Base-by-base conservation (phyloP, 1,140 invertebrate species). In the Metopolophium dirhodum region DNA sequence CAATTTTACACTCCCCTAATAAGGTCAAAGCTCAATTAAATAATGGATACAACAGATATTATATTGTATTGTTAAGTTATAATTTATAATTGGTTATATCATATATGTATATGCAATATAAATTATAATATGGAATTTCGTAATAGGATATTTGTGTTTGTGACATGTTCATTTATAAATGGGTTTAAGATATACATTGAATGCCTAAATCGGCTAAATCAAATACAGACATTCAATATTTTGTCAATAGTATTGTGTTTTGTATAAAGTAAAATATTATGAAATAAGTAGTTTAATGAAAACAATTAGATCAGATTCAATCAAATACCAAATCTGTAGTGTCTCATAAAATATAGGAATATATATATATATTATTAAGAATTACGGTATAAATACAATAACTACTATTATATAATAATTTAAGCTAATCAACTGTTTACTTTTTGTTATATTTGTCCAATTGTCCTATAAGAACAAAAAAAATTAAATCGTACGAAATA, bases 111-210 rank as follows among this genome's bases (percentile, higher is more conserved):
- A 87, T 54, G 49, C 45, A 47, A 51, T 88, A n/a, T 68, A n/a
- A 77, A 77, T n/a, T 68, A 77, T n/a, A 77, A n/a, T 35, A 37
- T 88, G 20, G 47, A 88, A 20, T 88, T 51, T 88, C 7, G n/a
- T 7, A 88, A 88, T 88, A 88, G 0, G 4, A 18, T 68, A 68
- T 68, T 68, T n/a, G 47, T 35, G 49, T 88, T 35, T 20, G 22
- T 87, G 85, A 87, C 85, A 49, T 54, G 87, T 87, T 49, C 9
- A 87, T 47, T 85, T 85, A 41, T 85, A 45, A 41, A 26, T 41
- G 45, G 41, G 23, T 26, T 14, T 41, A 85, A 85, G n/a, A n/a
- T n/a, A 77, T 68, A 68, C n/a, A 77, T 77, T 18, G 30, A n/a
- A 77, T 20, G 11, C n/a, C n/a, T 77, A 77, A 77, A 77, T 77